Percentiles rank a stretch among this genome's conserved stretches.
phyloP scores from a whole-genome alignment of 2,888 invertebrate genomes.

The Oscheius sp. region DNA sequence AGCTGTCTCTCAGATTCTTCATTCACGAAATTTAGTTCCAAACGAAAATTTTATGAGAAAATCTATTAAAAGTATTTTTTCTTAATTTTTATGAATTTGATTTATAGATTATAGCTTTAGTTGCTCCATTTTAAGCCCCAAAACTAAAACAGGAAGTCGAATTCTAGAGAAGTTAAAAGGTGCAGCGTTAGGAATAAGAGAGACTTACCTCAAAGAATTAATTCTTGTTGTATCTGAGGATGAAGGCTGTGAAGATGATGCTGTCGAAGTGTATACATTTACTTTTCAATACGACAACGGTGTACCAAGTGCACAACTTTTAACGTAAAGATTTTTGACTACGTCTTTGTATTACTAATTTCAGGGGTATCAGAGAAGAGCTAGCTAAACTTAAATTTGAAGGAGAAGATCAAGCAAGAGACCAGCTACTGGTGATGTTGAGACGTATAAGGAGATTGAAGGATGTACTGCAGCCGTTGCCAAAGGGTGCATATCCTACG shows the following conservation, averaged over 20 bases:
- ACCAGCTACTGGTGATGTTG: constrained; percentile 17
- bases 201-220: constrained; percentile 23
- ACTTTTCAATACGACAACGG: constrained; percentile 27
- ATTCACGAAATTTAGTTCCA: too few relatives aligned
- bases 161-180: constrained; percentile 8
- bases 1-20: too few relatives aligned
- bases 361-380: constrained; percentile 1
- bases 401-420: constrained; percentile 17
- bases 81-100: too few relatives aligned
- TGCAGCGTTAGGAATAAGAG: constrained; percentile 23
- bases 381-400: constrained; percentile 13
- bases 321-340: not conserved
- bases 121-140: too few relatives aligned
- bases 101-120: too few relatives aligned
- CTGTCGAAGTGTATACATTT: constrained; percentile 33
- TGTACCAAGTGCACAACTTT: not conserved
- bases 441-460: constrained; percentile 22
- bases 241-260: constrained; percentile 25
- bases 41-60: too few relatives aligned
- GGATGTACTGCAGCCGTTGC: constrained; percentile 22
- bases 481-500: constrained; percentile 17
- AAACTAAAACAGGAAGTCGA: not conserved
- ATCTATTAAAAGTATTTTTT: too few relatives aligned
- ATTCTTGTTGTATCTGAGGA: constrained; percentile 27
- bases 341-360: not conserved